Evolutionary conservation across 2,113 vertebrate genomes (phyloP).

Genomic region (Cebidichthys violaceus): DNA sequence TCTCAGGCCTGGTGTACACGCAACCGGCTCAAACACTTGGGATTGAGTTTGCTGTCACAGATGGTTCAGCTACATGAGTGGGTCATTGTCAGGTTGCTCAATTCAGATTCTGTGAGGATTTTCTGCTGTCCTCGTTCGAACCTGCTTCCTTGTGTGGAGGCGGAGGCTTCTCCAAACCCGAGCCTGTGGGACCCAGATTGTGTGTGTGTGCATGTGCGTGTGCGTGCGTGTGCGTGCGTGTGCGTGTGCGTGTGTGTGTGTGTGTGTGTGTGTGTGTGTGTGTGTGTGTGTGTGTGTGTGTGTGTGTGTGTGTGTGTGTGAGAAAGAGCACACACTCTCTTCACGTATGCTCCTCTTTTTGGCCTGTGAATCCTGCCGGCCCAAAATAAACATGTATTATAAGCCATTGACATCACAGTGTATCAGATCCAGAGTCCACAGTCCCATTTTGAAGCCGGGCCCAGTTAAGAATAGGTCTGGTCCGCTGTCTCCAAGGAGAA

Average conservation of each 20-base stretch:
- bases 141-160: constrained; percentile 25
- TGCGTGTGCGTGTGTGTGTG: not conserved
- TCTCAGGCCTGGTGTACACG: not conserved
- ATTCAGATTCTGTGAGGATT: constrained; percentile 35
- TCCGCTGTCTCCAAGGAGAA: constrained; percentile 65
- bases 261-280: no score
- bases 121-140: constrained; percentile 21
- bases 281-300: not conserved
- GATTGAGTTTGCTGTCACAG: constrained; percentile 31
- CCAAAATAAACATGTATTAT: constrained; percentile 70
- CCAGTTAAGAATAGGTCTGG: constrained; percentile 65
- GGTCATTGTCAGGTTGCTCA: constrained; percentile 10
- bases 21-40: not conserved
- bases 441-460: constrained; percentile 48
- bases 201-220: not conserved
- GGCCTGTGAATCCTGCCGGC: constrained; percentile 41
- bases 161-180: constrained; percentile 9
- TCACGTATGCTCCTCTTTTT: constrained; percentile 53
- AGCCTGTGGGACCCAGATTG: not conserved
- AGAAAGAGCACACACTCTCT: constrained; percentile 8
- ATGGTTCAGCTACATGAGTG: constrained; percentile 13
- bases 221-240: not conserved
- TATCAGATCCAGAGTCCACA: constrained; percentile 52
- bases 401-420: constrained; percentile 67
- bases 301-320: not conserved